Base-by-base conservation (phyloP, 2,797 vertebrate genomes). In the Brachymystax lenok region DNA sequence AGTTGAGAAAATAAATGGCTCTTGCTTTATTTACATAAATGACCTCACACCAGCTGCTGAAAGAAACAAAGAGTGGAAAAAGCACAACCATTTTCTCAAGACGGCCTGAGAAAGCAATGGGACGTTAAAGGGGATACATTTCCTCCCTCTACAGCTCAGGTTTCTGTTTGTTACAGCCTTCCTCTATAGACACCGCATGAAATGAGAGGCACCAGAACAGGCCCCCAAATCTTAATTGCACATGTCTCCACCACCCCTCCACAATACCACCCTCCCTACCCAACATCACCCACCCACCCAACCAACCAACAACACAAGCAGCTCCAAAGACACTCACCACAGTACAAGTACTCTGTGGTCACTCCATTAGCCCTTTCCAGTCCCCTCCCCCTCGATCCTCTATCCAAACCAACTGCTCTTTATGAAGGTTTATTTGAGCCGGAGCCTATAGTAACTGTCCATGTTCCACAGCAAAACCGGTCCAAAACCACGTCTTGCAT, bases 301-400 rank as follows among this genome's bases (percentile, higher is more conserved):
- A 84, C 85, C 86, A 88, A 85, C 87, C 85, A 86, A 88, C 87
- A 87, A 84, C 85, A 86, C 80, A 86, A 91, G 90, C 86, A 83
- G 77, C 82, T 84, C 80, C 89, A 92, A 90, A 84, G 92, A 90
- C 90, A 90, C 87, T 91, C 82, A 78, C 92, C 92, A 88, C 91
- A 92, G 86, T 79, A 80, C 91, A 87, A 88, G 86, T 79, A 79
- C 79, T 71, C 84, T 90, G 91, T 84, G 86, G 92, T 91, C 86
- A 76, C 83, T 77, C 78, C 83, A 77, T 75, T 85, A 71, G 81
- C 80, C 74, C 0, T 74, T 51, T 59, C 70, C 77, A 67, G 79
- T 19, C 89, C 81, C 87, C 84, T 79, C 87, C 87, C 77, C 35
- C 85, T 16, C 30, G 24, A 24, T 82, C 84, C 79, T 84, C 85